Conservation (phyloP, 2,888 invertebrate species). For the Platycnemis pennipes region DNA sequence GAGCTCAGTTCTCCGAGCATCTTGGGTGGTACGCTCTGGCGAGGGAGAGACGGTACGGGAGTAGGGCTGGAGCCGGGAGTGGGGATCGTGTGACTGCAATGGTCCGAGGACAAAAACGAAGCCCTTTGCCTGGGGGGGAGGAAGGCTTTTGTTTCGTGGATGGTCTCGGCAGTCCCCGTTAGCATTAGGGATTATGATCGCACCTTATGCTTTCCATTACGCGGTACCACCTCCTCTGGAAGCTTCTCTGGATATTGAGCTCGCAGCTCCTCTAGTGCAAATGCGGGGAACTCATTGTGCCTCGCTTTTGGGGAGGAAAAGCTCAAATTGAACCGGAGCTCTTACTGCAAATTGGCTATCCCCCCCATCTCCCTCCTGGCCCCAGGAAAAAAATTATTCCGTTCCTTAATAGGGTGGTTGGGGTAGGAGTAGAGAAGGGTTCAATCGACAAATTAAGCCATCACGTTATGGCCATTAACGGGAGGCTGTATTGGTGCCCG, state of each 20-base stretch:
- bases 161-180: not conserved
- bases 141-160: conserved; percentile 1
- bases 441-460: not conserved
- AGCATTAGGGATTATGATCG: conserved; percentile 39
- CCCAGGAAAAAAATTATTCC: not conserved
- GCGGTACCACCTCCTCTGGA: not conserved
- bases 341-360: not conserved
- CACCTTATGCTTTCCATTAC: conserved; percentile 35
- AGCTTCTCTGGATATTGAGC: conserved; percentile 18
- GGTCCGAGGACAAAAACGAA: conserved; percentile 5
- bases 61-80: not conserved
- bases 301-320: not conserved
- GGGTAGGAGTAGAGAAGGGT: not conserved
- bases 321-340: not conserved
- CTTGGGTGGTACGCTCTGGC: not conserved
- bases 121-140: not conserved
- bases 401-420: not conserved
- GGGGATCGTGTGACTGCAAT: not conserved
- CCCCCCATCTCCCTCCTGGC: not conserved
- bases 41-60: not conserved
- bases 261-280: not conserved
- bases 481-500: not conserved
- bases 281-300: not conserved
- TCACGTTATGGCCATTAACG: conserved; percentile 12
- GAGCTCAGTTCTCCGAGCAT: not conserved